Percentiles rank a stretch among this genome's conserved stretches.
phyloP scores from a whole-genome alignment of 1,140 invertebrate genomes.

The Maconellicoccus hirsutus region DNA sequence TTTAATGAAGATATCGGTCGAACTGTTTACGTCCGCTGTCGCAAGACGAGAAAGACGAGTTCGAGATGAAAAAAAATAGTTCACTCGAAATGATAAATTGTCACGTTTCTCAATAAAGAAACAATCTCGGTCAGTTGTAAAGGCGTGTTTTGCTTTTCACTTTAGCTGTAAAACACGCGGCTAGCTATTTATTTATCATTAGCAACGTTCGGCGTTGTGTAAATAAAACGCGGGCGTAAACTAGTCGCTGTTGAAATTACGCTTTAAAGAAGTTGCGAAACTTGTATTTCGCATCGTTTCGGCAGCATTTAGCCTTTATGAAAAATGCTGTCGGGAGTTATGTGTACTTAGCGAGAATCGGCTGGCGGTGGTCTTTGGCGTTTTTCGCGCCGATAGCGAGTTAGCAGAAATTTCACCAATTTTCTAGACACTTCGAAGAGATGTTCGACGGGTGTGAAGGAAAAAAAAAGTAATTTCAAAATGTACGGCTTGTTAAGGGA shows the following conservation, averaged over 20 bases:
- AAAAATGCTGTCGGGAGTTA: background rate
- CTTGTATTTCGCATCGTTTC: background rate
- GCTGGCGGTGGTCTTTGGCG: background rate
- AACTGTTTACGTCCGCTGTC: too few species aligned
- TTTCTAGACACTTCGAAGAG: background rate
- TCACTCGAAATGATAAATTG: background rate
- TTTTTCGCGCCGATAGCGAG: background rate
- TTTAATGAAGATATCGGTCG: too few species aligned
- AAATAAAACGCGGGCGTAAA: background rate
- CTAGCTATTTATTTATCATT: background rate
- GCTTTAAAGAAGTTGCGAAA: background rate
- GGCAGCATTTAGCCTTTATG: background rate
- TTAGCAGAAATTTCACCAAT: background rate
- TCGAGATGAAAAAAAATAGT: background rate
- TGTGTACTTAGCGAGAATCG: background rate
- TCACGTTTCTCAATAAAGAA: background rate
- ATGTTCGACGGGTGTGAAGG: background rate
- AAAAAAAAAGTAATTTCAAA: background rate
- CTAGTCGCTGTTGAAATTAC: background rate
- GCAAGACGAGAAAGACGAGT: background rate
- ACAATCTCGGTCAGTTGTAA: conserved; percentile 1
- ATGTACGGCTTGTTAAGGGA: background rate
- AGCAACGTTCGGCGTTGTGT: background rate
- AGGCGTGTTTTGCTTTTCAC: background rate
- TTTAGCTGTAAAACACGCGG: background rate